phyloP scores from a whole-genome alignment of 92 coral and sea anemone genomes.

The Epizoanthus illoricatus region DNA sequence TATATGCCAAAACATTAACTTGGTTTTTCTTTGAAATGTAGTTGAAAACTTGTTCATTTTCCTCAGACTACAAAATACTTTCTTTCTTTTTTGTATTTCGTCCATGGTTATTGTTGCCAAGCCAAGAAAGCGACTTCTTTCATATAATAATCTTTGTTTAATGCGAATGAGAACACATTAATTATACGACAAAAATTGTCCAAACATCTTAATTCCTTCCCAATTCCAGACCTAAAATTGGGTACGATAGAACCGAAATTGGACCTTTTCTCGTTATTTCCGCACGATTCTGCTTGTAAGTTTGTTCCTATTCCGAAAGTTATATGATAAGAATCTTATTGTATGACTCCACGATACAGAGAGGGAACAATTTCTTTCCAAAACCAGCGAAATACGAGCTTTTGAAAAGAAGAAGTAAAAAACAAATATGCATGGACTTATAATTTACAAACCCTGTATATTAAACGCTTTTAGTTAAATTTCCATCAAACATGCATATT shows the following conservation, averaged over 20 bases:
- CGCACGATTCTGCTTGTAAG: constrained; percentile 10
- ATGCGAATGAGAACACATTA: constrained; percentile 71
- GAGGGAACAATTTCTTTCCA: constrained; percentile 1
- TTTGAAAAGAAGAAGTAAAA: constrained; percentile 29
- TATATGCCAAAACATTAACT: constrained; percentile 7
- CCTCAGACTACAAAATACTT: constrained; percentile 13
- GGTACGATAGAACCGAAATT: constrained; percentile 48
- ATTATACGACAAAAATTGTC: constrained; percentile 73
- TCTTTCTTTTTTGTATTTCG: constrained; percentile 26
- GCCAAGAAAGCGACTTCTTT: constrained; percentile 55
- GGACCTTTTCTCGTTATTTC: constrained; percentile 20
- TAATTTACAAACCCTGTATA: constrained; percentile 55
- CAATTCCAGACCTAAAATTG: constrained; percentile 60
- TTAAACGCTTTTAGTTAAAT: constrained; percentile 62
- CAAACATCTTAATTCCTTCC: constrained; percentile 68
- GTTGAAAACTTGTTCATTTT: constrained; percentile 12
- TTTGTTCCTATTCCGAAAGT: constrained; percentile 27
- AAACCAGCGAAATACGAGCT: constrained; percentile 37
- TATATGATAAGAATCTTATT: constrained; percentile 14
- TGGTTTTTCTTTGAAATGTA: neutral
- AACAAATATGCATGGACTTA: constrained; percentile 31
- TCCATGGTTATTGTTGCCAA: constrained; percentile 52
- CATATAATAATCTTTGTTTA: constrained; percentile 75
- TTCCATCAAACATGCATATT: constrained; percentile 68
- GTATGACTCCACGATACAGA: constrained; percentile 9